Evolutionary conservation across 2,888 invertebrate genomes (phyloP), one percentile per base, ranked within the genome.

Genomic region (Sesia bembeciformis): DNA sequence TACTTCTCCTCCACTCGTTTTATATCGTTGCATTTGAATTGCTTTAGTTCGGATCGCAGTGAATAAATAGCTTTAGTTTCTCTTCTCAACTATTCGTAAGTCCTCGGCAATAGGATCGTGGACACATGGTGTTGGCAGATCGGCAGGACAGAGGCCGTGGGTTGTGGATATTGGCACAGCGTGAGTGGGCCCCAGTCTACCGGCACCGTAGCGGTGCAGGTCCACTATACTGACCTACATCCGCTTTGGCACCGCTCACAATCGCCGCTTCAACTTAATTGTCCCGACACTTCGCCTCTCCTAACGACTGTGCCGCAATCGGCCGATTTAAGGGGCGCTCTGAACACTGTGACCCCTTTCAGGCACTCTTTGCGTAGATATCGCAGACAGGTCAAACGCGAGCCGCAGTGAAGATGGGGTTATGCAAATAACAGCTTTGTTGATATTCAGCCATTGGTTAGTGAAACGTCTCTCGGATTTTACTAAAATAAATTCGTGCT

Each of bases 241-340:
- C 83, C 83, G 86, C 84, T 84, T 88, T 89, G 89, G 89, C 89
- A 89, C 78, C 78, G 88, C 73, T 84, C 84, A 84, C 88, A 86
- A 87, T 88, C 87, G 72, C 81, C 85, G 88, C 88, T 88, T 86
- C 86, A 86, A 84, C 87, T 88, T 89, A 89, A 89, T 89, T 89
- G 87, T 89, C 78, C 81, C 84, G 86, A 85, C 88, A 88, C 89
- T 88, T 81, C 76, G 83, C 77, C 81, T 78, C 78, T 83, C 84
- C 84, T 89, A 89, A 88, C 87, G 87, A 89, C 80, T 81, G 84
- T 87, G 87, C 55, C 51, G 56, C 59, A 57, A 57, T 57, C 59
- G 55, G 54, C 51, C 51, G 55, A 57, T 57, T 55, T 56, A 54
- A 56, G 55, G 52, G 51, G 65, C 70, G 70, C 70, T 75, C 74